These are phyloP conservation scores for Hydriomena furcata DNA, from an alignment of 2,888 invertebrate species.

Conservation along the genomic window DNA sequence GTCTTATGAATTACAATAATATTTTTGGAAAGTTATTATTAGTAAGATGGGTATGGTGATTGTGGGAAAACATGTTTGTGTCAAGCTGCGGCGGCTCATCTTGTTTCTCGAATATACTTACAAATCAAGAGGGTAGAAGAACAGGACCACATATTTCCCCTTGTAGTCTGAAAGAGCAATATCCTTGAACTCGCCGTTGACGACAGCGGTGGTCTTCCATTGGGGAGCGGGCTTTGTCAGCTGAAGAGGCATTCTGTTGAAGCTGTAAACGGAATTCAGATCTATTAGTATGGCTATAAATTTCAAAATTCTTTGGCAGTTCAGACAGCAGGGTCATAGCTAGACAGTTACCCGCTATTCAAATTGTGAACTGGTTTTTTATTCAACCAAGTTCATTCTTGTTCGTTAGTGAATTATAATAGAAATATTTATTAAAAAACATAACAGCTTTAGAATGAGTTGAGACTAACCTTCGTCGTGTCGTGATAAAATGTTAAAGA, in stretches of 20 bases:
- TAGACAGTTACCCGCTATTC: neutral
- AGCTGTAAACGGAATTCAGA: slow-evolving; percentile 50
- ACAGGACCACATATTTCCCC: slow-evolving; percentile 95
- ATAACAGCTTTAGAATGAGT: too few relatives aligned
- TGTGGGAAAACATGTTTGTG: too few relatives aligned
- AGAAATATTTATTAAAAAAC: too few relatives aligned
- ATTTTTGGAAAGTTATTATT: too few relatives aligned
- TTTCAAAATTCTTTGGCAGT: neutral
- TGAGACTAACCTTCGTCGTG: too few relatives aligned
- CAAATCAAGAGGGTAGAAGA: slow-evolving; percentile 96
- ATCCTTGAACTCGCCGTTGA: slow-evolving; percentile 93
- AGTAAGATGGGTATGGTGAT: too few relatives aligned
- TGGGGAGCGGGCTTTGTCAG: slow-evolving; percentile 90
- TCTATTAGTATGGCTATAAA: neutral
- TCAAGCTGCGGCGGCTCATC: too few relatives aligned
- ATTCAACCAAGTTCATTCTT: neutral
- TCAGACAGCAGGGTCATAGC: too few relatives aligned
- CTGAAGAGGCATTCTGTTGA: slow-evolving; percentile 83
- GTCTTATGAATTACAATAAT: too few relatives aligned
- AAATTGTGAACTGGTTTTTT: neutral
- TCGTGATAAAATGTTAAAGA: too few relatives aligned
- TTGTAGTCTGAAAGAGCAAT: slow-evolving; percentile 89
- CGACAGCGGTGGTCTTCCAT: slow-evolving; percentile 91
- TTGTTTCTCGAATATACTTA: too few relatives aligned
- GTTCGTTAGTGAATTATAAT: too few relatives aligned